Percentiles rank a stretch among this genome's conserved stretches.
Evolutionary conservation across 2,797 vertebrate species (phyloP).

Genomic region (Enteromius thamalakanensis): DNA sequence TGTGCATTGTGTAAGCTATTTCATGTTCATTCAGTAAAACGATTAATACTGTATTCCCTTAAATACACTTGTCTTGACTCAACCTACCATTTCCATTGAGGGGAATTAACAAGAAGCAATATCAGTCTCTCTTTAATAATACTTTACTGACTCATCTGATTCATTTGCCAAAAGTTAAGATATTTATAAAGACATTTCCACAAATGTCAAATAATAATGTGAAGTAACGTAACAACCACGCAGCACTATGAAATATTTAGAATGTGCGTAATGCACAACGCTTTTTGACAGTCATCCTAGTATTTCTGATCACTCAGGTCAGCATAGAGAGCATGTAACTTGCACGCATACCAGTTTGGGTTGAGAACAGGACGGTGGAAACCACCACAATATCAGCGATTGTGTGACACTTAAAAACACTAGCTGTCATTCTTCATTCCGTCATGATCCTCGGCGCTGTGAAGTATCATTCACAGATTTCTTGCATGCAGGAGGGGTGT

Average conservation of each 20-base stretch:
- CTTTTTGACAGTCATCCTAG: too few species aligned
- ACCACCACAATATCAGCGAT: not conserved
- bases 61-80: not conserved
- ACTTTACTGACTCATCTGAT: not conserved
- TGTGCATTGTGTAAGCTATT: not conserved
- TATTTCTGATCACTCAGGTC: not conserved
- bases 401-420: conserved; percentile 6
- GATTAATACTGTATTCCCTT: not conserved
- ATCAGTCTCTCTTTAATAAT: not conserved
- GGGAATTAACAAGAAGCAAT: not conserved
- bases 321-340: conserved; percentile 1
- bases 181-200: not conserved
- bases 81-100: not conserved
- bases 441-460: conserved; percentile 22
- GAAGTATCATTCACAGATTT: conserved; percentile 49
- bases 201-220: not conserved
- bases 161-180: not conserved
- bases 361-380: not conserved
- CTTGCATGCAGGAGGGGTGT: conserved; percentile 42
- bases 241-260: not conserved
- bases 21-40: not conserved
- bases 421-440: conserved; percentile 37
- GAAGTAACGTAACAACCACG: not conserved
- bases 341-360: conserved; percentile 10
- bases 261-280: not conserved